phyloP scores from a whole-genome alignment of 2,797 vertebrate species.

The Hippocampus kuda region DNA sequence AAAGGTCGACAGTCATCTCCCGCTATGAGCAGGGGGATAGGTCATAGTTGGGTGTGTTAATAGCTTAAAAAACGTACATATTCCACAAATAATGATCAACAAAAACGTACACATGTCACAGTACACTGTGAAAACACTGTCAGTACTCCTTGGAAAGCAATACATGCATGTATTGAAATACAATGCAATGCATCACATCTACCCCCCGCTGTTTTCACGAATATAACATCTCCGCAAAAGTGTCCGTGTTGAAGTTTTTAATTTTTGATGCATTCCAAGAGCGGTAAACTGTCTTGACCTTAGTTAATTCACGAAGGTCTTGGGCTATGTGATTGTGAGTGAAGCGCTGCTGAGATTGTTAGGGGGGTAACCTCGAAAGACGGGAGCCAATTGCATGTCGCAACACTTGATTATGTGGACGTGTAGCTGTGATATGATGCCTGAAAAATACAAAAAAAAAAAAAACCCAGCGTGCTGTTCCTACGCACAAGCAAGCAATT shows the following conservation, averaged over 20 bases:
- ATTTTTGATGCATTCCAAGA: not conserved
- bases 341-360: slow-evolving; percentile 11
- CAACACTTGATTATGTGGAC: slow-evolving; percentile 30
- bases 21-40: no score
- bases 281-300: not conserved
- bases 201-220: no score
- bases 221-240: no score
- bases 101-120: no score
- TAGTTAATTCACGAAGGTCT: not conserved
- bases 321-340: slow-evolving; percentile 2
- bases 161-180: no score
- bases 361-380: slow-evolving; percentile 11
- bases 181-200: no score
- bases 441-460: slow-evolving; percentile 14
- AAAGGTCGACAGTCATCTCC: not conserved
- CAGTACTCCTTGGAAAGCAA: no score
- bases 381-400: slow-evolving; percentile 21
- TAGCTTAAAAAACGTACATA: not conserved
- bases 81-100: no score
- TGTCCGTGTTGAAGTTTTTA: not conserved
- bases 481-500: slow-evolving; percentile 34
- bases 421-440: slow-evolving; percentile 39
- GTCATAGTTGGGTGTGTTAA: not conserved
- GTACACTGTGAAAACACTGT: no score
- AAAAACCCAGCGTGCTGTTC: slow-evolving; percentile 29